Conservation (phyloP, 1,140 invertebrate species). For the Laupala kohalensis region DNA sequence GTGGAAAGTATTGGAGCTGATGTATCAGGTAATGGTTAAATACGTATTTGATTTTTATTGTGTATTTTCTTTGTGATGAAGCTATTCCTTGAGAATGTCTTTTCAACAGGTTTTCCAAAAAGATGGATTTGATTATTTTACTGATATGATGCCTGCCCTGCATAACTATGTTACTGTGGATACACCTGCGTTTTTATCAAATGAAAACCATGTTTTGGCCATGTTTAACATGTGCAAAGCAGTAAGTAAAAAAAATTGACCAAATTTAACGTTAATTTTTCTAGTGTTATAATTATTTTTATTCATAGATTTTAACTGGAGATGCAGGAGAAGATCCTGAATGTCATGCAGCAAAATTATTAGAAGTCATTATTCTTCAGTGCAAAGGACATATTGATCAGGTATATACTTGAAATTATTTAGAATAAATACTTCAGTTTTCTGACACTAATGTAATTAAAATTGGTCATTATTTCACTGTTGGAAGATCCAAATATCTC, state of each 20-base stretch:
- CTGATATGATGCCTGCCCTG: constrained; percentile 96
- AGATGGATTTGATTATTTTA: constrained; percentile 93
- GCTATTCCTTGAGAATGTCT: background rate
- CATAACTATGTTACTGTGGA: constrained; percentile 97
- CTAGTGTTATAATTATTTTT: background rate
- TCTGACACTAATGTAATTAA: too few species aligned
- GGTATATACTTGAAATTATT: too few species aligned
- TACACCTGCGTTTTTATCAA: constrained; percentile 80
- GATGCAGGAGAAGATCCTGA: constrained; percentile 90
- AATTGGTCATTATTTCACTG: too few species aligned
- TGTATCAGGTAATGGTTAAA: constrained; percentile 47
- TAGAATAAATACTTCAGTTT: too few species aligned
- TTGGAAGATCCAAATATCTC: too few species aligned
- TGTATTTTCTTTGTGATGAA: background rate
- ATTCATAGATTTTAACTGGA: constrained; percentile 49
- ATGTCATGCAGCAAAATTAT: constrained; percentile 90
- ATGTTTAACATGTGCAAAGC: constrained; percentile 94
- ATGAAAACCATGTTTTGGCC: constrained; percentile 76
- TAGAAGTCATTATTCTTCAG: constrained; percentile 95
- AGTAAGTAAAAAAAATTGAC: constrained; percentile 36
- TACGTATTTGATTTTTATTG: constrained; percentile 9
- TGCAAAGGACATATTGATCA: constrained; percentile 77
- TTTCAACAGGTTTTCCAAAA: constrained; percentile 68
- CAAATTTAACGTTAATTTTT: background rate
- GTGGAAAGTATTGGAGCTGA: constrained; percentile 89